These are phyloP conservation scores for Gallinago jamesoni DNA, from an alignment of 2,113 vertebrate species.

Conservation along the genomic window DNA sequence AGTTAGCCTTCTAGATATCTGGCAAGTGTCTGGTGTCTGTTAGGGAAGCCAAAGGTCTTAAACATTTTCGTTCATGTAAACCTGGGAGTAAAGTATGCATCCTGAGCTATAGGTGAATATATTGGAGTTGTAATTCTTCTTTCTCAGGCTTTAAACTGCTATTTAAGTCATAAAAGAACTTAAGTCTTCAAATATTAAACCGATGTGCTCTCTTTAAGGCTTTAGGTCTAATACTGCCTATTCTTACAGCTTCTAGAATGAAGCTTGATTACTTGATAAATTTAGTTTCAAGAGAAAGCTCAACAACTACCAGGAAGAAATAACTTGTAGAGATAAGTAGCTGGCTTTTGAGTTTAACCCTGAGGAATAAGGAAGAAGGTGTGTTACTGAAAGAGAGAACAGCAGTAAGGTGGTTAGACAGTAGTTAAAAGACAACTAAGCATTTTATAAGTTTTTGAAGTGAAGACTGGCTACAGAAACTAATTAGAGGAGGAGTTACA, in stretches of 20 bases:
- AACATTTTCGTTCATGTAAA: not conserved
- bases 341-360: not conserved
- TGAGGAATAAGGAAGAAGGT: not conserved
- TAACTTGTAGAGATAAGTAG: not conserved
- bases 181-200: not conserved
- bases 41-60: not conserved
- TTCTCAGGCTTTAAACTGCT: not conserved
- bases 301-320: not conserved
- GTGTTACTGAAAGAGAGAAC: not conserved
- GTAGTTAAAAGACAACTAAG: fast-evolving
- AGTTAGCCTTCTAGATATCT: not conserved
- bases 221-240: not conserved
- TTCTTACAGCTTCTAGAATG: not conserved
- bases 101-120: not conserved
- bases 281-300: not conserved
- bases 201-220: not conserved
- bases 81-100: not conserved
- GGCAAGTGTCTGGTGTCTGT: not conserved
- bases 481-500: fast-evolving
- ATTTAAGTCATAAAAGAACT: not conserved
- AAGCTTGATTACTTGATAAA: not conserved
- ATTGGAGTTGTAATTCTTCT: not conserved
- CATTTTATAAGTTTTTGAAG: not conserved
- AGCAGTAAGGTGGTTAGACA: not conserved
- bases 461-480: not conserved